A percentile compares a stretch with the other conserved stretches of the same genome.
These are phyloP conservation scores for Silurus lanzhouensis DNA, from an alignment of 2,797 vertebrate genomes.

Conservation along the genomic window DNA sequence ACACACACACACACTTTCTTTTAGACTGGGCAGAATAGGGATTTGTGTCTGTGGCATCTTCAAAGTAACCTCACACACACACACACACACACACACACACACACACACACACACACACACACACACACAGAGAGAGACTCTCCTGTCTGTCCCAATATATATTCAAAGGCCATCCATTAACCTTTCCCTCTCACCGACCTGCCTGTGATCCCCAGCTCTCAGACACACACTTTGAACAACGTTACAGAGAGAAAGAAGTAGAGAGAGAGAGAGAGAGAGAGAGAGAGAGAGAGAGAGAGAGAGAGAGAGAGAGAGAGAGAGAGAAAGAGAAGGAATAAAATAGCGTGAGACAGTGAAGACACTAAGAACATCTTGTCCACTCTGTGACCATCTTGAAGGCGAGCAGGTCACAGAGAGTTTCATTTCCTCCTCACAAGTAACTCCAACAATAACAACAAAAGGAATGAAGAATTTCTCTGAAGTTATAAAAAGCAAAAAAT, in stretches of 20 bases:
- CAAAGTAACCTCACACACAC: conserved; percentile 63
- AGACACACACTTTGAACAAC: conserved; percentile 38
- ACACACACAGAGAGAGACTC: conserved; percentile 26
- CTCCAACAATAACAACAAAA: conserved; percentile 53
- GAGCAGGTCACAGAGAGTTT: not conserved
- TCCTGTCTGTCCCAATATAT: conserved; percentile 72
- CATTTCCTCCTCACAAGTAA: not conserved
- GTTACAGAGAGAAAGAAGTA: not conserved
- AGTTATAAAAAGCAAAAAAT: not conserved
- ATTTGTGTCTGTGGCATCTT: conserved; percentile 61
- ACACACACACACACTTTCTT: conserved; percentile 19
- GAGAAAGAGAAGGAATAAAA: not conserved
- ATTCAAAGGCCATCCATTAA: conserved; percentile 83
- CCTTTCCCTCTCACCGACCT: conserved; percentile 76
- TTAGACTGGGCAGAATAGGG: not conserved
- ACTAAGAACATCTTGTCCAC: not conserved
- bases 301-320: not conserved
- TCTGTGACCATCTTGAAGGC: not conserved
- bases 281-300: not conserved
- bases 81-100: too few relatives aligned
- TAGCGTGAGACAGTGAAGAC: not conserved
- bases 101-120: too few relatives aligned
- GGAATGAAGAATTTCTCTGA: conserved; percentile 34
- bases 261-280: not conserved
- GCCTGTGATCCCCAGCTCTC: conserved; percentile 78